A percentile compares a stretch with the other conserved stretches of the same genome.
phyloP scores from a whole-genome alignment of 2,113 vertebrate species.

The Lates calcarifer region DNA sequence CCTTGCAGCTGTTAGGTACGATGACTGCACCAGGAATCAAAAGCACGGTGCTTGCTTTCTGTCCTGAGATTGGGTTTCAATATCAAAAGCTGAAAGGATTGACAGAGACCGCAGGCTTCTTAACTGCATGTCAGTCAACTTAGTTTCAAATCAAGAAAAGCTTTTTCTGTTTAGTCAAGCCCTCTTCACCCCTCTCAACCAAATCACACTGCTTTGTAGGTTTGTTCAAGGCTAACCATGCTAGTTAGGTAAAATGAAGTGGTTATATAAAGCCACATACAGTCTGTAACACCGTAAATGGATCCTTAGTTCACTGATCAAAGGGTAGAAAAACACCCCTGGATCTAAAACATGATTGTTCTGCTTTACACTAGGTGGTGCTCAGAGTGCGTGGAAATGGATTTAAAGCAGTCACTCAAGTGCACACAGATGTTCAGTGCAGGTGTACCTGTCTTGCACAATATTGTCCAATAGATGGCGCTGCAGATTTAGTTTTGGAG shows the following conservation, averaged over 20 bases:
- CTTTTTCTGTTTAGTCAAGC: not conserved
- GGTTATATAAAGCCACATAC: not conserved
- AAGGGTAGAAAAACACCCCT: not conserved
- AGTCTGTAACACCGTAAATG: not conserved
- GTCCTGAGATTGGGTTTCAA: constrained; percentile 56
- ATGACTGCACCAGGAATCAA: constrained; percentile 44
- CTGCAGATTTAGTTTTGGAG: constrained; percentile 29
- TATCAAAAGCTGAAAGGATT: constrained; percentile 33
- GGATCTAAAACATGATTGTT: not conserved
- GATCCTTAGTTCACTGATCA: not conserved
- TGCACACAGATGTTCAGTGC: not conserved
- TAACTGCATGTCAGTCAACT: constrained; percentile 9
- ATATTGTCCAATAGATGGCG: constrained; percentile 61
- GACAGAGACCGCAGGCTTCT: not conserved
- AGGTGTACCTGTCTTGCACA: not conserved
- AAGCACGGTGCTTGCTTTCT: constrained; percentile 29
- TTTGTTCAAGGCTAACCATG: not conserved
- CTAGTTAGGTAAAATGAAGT: not conserved
- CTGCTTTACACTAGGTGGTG: not conserved
- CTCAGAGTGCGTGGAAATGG: not conserved
- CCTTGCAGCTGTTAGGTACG: constrained; percentile 64
- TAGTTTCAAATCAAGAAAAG: not conserved
- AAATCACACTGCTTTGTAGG: not conserved
- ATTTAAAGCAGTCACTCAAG: not conserved
- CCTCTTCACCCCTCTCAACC: not conserved